Conservation (phyloP, 2,797 vertebrate genomes). For the Balearica regulorum region DNA sequence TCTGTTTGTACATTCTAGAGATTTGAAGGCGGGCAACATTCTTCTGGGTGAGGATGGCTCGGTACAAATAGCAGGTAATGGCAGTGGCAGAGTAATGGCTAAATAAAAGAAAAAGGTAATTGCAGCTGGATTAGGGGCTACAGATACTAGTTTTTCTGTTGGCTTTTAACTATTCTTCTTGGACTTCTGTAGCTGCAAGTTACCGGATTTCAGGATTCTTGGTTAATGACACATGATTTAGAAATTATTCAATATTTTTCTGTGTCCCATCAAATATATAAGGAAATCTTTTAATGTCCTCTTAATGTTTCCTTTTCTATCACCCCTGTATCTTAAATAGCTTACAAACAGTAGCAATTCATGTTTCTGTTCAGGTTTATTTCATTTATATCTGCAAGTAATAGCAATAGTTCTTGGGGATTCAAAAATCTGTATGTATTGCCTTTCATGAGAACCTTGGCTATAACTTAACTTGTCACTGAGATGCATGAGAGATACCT, state of each 20-base stretch:
- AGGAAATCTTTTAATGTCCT: background rate
- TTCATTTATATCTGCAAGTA: background rate
- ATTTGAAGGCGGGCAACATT: slow-evolving; percentile 98
- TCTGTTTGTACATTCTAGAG: slow-evolving; percentile 74
- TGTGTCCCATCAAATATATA: background rate
- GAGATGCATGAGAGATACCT: background rate
- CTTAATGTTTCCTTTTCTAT: background rate
- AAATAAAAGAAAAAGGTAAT: background rate
- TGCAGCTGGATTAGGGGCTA: background rate
- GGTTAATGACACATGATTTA: background rate
- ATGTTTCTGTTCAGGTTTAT: background rate
- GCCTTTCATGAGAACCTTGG: background rate
- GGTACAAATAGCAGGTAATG: slow-evolving; percentile 96
- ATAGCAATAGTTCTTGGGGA: background rate
- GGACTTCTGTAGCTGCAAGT: background rate
- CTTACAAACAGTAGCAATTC: background rate
- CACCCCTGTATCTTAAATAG: background rate
- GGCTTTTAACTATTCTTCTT: background rate
- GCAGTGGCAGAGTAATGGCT: background rate
- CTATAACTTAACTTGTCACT: background rate
- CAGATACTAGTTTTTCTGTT: background rate
- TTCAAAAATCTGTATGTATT: background rate
- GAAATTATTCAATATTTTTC: background rate
- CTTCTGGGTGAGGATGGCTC: slow-evolving; percentile 97
- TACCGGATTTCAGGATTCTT: background rate